Evolutionary conservation across 2,797 vertebrate genomes (phyloP).

Genomic region (Peromyscus attwateri): DNA sequence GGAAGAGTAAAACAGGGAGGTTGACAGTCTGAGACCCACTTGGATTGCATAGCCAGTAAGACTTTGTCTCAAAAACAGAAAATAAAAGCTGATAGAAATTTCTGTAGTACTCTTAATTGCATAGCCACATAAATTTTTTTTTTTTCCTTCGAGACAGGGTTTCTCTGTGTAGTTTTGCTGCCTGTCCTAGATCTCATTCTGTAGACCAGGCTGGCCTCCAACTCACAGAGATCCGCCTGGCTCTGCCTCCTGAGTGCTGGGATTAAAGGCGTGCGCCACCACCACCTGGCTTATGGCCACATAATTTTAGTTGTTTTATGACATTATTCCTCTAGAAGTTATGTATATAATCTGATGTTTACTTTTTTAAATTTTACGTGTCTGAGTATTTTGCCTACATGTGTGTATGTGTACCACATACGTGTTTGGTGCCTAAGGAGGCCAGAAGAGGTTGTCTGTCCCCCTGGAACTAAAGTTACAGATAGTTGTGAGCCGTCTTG

Average conservation of each 20-base stretch:
- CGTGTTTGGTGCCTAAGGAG: not conserved
- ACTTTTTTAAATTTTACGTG: not conserved
- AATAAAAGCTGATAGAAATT: not conserved
- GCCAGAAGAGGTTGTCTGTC: not conserved
- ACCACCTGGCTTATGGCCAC: not conserved
- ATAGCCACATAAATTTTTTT: not conserved
- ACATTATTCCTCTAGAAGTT: not conserved
- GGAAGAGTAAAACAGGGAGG: not conserved
- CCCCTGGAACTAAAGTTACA: not conserved
- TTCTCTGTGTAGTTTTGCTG: too few species aligned
- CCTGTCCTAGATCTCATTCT: too few species aligned
- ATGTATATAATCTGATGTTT: slow-evolving; percentile 19
- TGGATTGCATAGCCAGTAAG: not conserved
- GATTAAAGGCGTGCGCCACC: too few species aligned
- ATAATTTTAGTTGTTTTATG: not conserved
- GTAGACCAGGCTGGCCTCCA: too few species aligned
- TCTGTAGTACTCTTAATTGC: not conserved
- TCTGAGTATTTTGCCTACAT: not conserved
- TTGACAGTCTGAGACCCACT: not conserved
- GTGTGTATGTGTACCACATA: not conserved
- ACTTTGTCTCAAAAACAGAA: not conserved
- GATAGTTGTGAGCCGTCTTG: not conserved
- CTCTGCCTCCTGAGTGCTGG: too few species aligned
- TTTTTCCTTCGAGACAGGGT: too few species aligned
- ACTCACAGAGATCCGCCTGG: too few species aligned